Conservation (phyloP, 2,797 vertebrate genomes). For the Erpetoichthys calabaricus region DNA sequence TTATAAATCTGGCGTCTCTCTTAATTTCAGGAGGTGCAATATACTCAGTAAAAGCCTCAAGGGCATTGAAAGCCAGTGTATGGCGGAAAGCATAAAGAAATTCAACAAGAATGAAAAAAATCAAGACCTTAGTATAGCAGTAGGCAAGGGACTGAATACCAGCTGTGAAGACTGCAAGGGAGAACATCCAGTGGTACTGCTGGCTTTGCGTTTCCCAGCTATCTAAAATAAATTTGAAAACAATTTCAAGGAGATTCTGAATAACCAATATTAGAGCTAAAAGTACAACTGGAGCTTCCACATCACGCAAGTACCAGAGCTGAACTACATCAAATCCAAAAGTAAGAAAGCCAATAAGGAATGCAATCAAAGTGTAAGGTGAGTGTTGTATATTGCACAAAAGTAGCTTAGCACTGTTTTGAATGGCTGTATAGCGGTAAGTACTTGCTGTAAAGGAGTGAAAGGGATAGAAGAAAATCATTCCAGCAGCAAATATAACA, state of each 20-base stretch:
- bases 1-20: neutral
- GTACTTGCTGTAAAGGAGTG: neutral
- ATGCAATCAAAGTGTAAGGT: neutral
- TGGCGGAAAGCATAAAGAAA: neutral
- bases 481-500: neutral
- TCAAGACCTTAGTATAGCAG: neutral
- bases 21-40: neutral
- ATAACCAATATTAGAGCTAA: neutral
- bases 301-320: neutral
- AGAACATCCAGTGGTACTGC: neutral
- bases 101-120: conserved; percentile 9
- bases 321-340: conserved; percentile 5
- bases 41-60: conserved; percentile 1
- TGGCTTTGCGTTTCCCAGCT: neutral
- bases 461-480: rapidly evolving
- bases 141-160: neutral
- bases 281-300: neutral
- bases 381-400: neutral
- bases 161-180: neutral
- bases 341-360: conserved; percentile 9
- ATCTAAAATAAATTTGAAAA: neutral
- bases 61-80: conserved; percentile 10
- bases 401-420: neutral
- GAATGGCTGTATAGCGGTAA: neutral
- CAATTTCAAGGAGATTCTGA: neutral